Percentiles rank a stretch among this genome's conserved stretches.
Evolutionary conservation across 2,888 invertebrate species (phyloP).

Genomic region (Diarsia mendica): DNA sequence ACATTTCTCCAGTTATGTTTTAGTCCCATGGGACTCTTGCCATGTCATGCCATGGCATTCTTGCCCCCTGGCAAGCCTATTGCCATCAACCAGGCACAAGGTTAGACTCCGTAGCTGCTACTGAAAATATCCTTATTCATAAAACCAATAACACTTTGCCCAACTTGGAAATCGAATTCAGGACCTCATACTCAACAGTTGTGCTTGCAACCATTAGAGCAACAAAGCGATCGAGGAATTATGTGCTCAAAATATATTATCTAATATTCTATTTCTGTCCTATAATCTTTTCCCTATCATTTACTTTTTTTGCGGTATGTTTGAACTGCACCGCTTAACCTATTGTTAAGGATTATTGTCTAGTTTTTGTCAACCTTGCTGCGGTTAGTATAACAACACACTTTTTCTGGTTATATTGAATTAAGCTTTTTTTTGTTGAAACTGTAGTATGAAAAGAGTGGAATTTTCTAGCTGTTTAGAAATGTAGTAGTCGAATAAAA

Average conservation of each 20-base stretch:
- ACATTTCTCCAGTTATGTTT: too few species aligned
- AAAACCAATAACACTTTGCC: too few species aligned
- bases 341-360: conserved; percentile 35
- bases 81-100: too few species aligned
- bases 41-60: too few species aligned
- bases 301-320: conserved; percentile 7
- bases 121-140: too few species aligned
- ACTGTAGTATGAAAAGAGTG: conserved; percentile 9
- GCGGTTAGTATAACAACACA: conserved; percentile 41
- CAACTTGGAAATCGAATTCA: too few species aligned
- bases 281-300: background rate
- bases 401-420: conserved; percentile 26
- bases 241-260: background rate
- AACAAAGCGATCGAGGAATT: background rate
- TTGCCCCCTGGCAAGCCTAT: too few species aligned
- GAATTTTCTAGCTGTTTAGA: conserved; percentile 10
- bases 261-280: conserved; percentile 32
- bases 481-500: too few species aligned
- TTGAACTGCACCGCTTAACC: conserved; percentile 24
- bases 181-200: too few species aligned
- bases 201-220: too few species aligned
- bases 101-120: too few species aligned
- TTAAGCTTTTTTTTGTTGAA: background rate
- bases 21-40: too few species aligned
- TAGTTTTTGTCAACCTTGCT: conserved; percentile 31